phyloP scores from a whole-genome alignment of 64 coral and sea anemone species.

The Catalaphyllia jardinei region DNA sequence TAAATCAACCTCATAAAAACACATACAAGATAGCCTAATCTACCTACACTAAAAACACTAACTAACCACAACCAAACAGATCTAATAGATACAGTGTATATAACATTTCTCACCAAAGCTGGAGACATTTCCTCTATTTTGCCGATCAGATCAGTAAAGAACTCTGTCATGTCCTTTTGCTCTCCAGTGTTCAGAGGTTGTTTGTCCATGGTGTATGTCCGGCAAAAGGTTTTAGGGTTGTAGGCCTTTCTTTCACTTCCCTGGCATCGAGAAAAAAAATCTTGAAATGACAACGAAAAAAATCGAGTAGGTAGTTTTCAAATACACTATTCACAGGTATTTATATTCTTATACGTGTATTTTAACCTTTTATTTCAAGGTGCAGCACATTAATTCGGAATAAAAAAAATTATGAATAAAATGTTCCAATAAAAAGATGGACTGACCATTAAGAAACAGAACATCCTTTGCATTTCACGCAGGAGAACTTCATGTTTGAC shows the following conservation, averaged over 20 bases:
- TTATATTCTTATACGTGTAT: too few species aligned
- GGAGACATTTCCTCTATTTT: constrained; percentile 99
- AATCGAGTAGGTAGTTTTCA: too few species aligned
- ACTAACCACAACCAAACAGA: background rate
- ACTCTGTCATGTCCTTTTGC: constrained; percentile 99
- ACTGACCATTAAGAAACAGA: constrained; percentile 96
- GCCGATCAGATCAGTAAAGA: constrained; percentile 96
- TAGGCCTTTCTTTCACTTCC: constrained; percentile 97
- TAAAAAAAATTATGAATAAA: background rate
- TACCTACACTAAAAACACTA: too few species aligned
- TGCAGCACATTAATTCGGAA: too few species aligned
- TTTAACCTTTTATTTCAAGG: too few species aligned
- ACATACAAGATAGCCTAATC: too few species aligned
- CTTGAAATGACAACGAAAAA: background rate
- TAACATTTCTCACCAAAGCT: constrained; percentile 59
- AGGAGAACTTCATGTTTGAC: constrained; percentile 81
- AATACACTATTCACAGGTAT: too few species aligned
- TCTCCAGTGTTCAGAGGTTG: constrained; percentile 94
- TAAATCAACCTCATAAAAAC: too few species aligned
- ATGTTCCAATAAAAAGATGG: background rate
- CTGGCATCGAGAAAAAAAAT: constrained; percentile 13
- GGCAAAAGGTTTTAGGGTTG: constrained; percentile 92
- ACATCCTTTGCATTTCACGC: constrained; percentile 95
- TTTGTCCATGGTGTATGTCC: constrained; percentile 98
- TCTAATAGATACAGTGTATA: background rate